Evolutionary conservation across 2,888 invertebrate species (phyloP).

Genomic region (Dastarcus helophoroides): DNA sequence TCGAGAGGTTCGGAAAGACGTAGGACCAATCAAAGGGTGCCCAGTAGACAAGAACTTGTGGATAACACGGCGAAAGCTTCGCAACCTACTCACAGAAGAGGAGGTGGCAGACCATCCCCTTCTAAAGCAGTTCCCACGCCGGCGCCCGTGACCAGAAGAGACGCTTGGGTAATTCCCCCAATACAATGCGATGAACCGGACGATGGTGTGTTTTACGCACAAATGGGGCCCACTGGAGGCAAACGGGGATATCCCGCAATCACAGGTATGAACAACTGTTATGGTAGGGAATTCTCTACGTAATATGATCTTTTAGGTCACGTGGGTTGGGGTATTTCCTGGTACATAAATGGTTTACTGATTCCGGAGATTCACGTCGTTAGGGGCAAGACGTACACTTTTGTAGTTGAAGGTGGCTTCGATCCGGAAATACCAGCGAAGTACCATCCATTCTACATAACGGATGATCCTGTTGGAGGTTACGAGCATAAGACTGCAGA

Average conservation of each 20-base stretch:
- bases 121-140: conserved; percentile 44
- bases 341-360: conserved; percentile 88
- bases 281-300: background rate
- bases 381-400: conserved; percentile 75
- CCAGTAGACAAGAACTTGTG: conserved; percentile 14
- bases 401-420: conserved; percentile 77
- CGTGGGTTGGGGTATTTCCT: conserved; percentile 88
- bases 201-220: conserved; percentile 84
- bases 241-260: conserved; percentile 83
- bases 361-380: conserved; percentile 87
- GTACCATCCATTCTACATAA: conserved; percentile 90
- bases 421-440: conserved; percentile 68
- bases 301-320: conserved; percentile 48
- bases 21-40: conserved; percentile 13
- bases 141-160: conserved; percentile 45
- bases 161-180: conserved; percentile 78
- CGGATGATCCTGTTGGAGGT: conserved; percentile 85
- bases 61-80: conserved; percentile 10
- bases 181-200: conserved; percentile 83
- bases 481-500: conserved; percentile 72
- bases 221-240: conserved; percentile 88
- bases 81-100: conserved; percentile 5
- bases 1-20: conserved; percentile 15
- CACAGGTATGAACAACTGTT: conserved; percentile 46
- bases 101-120: too few species aligned